Base-by-base conservation (phyloP, 1,140 invertebrate genomes). In the Trachymyrmex septentrionalis region DNA sequence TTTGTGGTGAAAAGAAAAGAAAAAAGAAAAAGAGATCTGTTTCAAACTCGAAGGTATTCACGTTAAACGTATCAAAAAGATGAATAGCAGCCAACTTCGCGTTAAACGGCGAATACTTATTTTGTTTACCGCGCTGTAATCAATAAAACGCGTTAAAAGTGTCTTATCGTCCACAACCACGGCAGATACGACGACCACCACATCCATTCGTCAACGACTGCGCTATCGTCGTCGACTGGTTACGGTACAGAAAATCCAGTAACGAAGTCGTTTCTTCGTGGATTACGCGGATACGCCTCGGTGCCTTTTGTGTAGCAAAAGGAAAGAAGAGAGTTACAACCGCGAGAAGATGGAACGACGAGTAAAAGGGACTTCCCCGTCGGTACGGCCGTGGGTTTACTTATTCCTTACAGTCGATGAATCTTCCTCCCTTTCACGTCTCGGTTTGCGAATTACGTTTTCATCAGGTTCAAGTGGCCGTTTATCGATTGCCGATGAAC, bases 201-300 rank as follows among this genome's bases (percentile, higher is more conserved):
- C 3, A 73, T 2, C 67, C 38, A 61, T 61, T 82, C 69, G 67
- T 71, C 80, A 59, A 72, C 64, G 78, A 27, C n/a, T n/a, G n/a
- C 67, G 67, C 38, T 55, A 30, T 82, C 34, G 53, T 72, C 66
- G 80, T 59, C 69, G 69, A 27, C 24, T 34, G 80, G 80, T 84
- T 84, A 84, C 80, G 69, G 55, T 84, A 75, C 80, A 57, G 64
- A 73, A 88, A 88, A 88, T 88, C 78, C 86, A 67, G 87, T 88
- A 88, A 88, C 86, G 86, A 88, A 85, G 87, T 88, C 86, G 77
- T 88, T 85, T 85, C 44, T 87, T 84, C 78, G 64, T 55, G 86
- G 86, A 88, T 88, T 88, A 88, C 76, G 30, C 50, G 61, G 87
- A 75, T 76, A 71, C 71, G 87, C 71, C 69, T 63, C 48, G 21